Evolutionary conservation across 2,797 vertebrate species (phyloP).

Genomic region (Limosa lapponica): DNA sequence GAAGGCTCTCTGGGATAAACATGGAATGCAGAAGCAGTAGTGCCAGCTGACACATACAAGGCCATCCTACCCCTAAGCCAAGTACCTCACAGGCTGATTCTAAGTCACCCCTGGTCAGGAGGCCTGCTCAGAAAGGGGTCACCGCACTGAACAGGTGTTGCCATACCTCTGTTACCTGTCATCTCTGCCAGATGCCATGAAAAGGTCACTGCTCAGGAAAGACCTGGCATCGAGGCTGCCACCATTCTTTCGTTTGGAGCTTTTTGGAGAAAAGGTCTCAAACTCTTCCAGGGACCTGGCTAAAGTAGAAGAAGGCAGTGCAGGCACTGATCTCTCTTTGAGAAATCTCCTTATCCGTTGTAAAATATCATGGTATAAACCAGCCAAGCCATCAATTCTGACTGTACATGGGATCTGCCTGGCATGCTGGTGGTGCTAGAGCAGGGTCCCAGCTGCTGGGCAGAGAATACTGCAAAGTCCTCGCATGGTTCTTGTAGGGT

Average conservation of each 20-base stretch:
- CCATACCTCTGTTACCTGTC: background rate
- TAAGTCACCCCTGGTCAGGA: accelerated
- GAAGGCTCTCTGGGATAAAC: background rate
- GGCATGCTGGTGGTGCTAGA: background rate
- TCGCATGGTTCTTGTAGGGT: accelerated
- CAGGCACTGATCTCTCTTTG: background rate
- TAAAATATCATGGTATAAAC: background rate
- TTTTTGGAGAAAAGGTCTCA: background rate
- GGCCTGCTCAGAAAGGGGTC: background rate
- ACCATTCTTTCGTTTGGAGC: accelerated
- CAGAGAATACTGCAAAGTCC: background rate
- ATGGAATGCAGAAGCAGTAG: background rate
- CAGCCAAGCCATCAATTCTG: background rate
- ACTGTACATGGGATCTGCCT: background rate
- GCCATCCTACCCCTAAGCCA: background rate
- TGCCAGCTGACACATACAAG: background rate
- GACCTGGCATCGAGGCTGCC: accelerated
- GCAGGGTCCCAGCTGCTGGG: background rate
- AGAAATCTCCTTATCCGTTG: background rate
- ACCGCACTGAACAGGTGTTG: background rate
- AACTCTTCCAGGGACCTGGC: background rate
- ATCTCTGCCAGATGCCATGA: background rate
- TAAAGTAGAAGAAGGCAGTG: background rate
- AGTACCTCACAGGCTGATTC: background rate
- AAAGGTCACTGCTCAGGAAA: background rate